Evolutionary conservation across 1,140 invertebrate species (phyloP).

Genomic region (Zaprionus gabonicus): DNA sequence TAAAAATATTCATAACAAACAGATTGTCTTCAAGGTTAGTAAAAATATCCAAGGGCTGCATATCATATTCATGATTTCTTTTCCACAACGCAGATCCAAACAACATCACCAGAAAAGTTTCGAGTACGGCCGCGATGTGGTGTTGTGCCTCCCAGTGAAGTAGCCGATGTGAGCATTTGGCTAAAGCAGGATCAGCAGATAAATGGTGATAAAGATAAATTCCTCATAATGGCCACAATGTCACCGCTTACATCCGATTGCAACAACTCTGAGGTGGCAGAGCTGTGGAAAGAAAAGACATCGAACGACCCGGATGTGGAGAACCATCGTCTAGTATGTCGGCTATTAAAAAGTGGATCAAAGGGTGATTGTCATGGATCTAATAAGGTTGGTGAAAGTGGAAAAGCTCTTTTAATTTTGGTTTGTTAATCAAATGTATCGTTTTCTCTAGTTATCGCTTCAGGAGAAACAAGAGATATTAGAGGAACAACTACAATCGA

Average conservation of each 20-base stretch:
- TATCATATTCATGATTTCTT: constrained; percentile 63
- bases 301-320: constrained; percentile 55
- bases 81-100: constrained; percentile 78
- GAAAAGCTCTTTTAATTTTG: neutral
- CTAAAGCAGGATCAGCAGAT: constrained; percentile 70
- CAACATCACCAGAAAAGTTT: constrained; percentile 92
- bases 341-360: constrained; percentile 15
- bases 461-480: neutral
- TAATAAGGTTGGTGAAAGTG: neutral
- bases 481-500: neutral
- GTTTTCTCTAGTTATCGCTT: neutral
- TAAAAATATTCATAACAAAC: constrained; percentile 36
- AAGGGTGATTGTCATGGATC: neutral
- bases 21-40: constrained; percentile 68
- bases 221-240: constrained; percentile 73
- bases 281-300: constrained; percentile 61
- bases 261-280: constrained; percentile 41
- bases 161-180: constrained; percentile 66
- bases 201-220: constrained; percentile 72
- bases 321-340: constrained; percentile 73
- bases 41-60: neutral
- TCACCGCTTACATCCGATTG: constrained; percentile 11
- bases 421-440: neutral
- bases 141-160: constrained; percentile 86
- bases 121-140: constrained; percentile 94